Evolutionary conservation across 2,113 vertebrate species (phyloP).

Genomic region (Globicephala melas): DNA sequence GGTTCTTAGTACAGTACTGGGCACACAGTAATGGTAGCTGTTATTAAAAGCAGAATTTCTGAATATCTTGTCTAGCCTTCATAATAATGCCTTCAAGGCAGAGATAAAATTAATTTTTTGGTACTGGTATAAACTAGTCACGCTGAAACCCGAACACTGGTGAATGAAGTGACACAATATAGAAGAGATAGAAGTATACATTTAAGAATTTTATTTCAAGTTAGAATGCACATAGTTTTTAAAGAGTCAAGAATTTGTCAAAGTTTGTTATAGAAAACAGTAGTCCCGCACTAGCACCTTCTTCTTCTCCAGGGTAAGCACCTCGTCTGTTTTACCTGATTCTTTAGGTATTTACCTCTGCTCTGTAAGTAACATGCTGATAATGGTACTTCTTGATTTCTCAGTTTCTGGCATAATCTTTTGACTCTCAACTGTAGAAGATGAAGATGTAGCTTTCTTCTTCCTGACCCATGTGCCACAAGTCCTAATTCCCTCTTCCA

Average conservation of each 20-base stretch:
- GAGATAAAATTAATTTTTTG: neutral
- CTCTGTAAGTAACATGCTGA: neutral
- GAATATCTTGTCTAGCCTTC: neutral
- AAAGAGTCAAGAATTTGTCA: neutral
- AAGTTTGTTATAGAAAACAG: neutral
- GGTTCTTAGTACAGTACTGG: neutral
- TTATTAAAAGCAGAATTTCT: neutral
- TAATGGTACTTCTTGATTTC: neutral
- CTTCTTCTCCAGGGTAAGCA: neutral
- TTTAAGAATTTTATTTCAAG: neutral
- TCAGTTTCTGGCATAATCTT: neutral
- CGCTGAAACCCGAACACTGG: neutral
- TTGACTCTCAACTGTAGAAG: neutral
- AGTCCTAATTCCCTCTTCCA: neutral
- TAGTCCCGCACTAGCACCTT: neutral
- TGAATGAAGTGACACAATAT: neutral
- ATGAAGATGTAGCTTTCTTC: neutral
- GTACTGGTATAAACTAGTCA: neutral
- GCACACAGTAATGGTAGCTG: neutral
- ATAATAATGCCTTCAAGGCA: neutral
- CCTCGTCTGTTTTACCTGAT: neutral
- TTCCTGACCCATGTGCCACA: neutral
- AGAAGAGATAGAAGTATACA: neutral
- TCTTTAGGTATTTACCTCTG: neutral
- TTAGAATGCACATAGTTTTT: neutral